phyloP scores from a whole-genome alignment of 2,113 vertebrate genomes.

The Sialia sialis region DNA sequence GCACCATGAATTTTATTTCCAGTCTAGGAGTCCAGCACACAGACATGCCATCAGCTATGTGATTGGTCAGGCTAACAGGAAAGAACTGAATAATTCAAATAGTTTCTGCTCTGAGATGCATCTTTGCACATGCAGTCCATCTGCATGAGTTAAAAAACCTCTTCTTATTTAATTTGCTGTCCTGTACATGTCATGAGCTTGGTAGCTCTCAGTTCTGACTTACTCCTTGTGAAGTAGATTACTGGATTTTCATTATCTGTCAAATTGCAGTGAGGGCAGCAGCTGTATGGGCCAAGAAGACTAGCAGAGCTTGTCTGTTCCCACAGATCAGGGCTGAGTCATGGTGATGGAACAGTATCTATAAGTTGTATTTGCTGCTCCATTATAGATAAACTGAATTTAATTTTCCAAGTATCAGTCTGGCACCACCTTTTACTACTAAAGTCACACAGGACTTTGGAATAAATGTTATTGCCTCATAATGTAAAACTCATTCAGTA shows the following conservation, averaged over 20 bases:
- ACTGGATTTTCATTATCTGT: neutral
- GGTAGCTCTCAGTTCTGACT: neutral
- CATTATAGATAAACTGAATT: neutral
- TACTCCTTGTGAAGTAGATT: neutral
- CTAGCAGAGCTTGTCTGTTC: neutral
- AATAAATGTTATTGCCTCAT: neutral
- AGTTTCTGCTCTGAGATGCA: neutral
- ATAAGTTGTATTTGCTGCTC: neutral
- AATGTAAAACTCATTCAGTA: neutral
- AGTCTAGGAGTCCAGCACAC: neutral
- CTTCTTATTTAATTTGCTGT: neutral
- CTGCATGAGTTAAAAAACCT: neutral
- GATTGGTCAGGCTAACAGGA: neutral
- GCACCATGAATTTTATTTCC: neutral
- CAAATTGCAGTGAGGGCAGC: neutral
- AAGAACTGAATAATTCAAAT: fast-evolving
- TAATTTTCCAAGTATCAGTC: neutral
- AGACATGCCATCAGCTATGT: neutral
- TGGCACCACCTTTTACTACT: neutral
- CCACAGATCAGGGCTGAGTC: neutral
- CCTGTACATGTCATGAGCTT: fast-evolving
- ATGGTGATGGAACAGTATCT: neutral
- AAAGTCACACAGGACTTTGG: neutral
- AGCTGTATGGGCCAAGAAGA: neutral
- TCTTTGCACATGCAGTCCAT: neutral